Evolutionary conservation across 2,888 invertebrate species (phyloP).

Genomic region (Rhyacophila evoluta): DNA sequence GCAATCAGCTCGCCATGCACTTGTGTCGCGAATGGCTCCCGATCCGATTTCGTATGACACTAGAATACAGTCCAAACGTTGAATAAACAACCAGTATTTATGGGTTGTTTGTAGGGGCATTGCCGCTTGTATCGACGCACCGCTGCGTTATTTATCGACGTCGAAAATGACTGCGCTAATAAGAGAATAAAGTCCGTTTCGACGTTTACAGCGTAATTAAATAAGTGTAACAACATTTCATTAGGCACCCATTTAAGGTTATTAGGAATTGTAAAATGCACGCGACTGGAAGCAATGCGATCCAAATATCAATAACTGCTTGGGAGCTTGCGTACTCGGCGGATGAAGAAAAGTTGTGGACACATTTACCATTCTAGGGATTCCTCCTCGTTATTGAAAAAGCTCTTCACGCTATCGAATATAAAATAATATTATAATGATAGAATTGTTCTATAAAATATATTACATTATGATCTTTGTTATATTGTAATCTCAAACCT

Average conservation of each 20-base stretch:
- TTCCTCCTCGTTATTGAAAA: background rate
- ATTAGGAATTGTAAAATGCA: slow-evolving; percentile 15
- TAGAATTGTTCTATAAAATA: no score
- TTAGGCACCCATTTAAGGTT: background rate
- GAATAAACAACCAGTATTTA: slow-evolving; percentile 43
- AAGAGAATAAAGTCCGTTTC: slow-evolving; percentile 36
- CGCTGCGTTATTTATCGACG: slow-evolving; percentile 39
- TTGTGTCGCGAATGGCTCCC: slow-evolving; percentile 7
- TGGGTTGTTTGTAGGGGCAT: slow-evolving; percentile 38
- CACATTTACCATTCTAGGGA: background rate
- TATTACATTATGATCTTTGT: no score
- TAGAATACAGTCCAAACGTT: slow-evolving; percentile 39
- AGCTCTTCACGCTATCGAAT: background rate
- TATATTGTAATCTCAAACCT: no score
- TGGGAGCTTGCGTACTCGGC: background rate
- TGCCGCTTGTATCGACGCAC: slow-evolving; percentile 40
- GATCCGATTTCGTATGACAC: slow-evolving; percentile 40
- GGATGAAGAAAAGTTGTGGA: background rate
- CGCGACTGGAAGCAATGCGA: background rate
- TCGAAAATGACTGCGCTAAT: slow-evolving; percentile 34
- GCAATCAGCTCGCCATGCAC: background rate
- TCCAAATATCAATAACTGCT: background rate
- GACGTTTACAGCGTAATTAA: slow-evolving; percentile 40
- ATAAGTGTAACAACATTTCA: slow-evolving; percentile 36
- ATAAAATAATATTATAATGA: background rate